Evolutionary conservation across 2,888 invertebrate species (phyloP), one percentile per base, ranked within the genome.

Genomic region (Leptopilina drosophilae): DNA sequence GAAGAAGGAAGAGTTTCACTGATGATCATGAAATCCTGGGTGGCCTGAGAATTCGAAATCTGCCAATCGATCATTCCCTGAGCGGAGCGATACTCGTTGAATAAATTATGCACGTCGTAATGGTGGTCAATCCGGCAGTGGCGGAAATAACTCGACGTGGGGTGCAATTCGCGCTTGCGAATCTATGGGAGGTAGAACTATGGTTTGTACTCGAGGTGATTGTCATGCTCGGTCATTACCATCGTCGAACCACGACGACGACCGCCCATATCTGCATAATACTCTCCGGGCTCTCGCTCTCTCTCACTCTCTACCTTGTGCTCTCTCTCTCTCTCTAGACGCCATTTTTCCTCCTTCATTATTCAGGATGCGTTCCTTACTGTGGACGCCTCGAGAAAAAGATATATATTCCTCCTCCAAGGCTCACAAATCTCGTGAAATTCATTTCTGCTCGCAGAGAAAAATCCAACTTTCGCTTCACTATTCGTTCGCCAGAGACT

Each of bases 91-190:
- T 84, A 84, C 84, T 81, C 84, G 82, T 82, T 85, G 85, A 87
- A 87, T 88, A 88, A 88, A 88, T 88, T 86, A 88, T 85, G 84
- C 81, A 80, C 73, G 80, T 66, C 83, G 84, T 84, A 49, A 85
- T 85, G 82, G 85, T 81, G 86, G 85, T 82, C 84, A 84, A 84
- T 79, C 83, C 80, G 64, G 77, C 80, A 53, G 79, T 77, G 77
- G 80, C 81, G 84, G 85, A 84, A 84, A 82, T 82, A 81, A 26
- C 20, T 46, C 40, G 77, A 82, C 80, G 82, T 65, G 77, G 75
- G 81, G 79, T 78, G 76, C 79, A 77, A 85, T 83, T 83, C 83
- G 80, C 82, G 81, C 82, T 78, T 79, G 81, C 81, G 82, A 80
- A 82, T 81, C 80, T 81, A 78, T 64, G 64, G 79, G 76, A 77